Evolutionary conservation across 1,140 invertebrate species (phyloP).

Genomic region (Drosophila auraria): DNA sequence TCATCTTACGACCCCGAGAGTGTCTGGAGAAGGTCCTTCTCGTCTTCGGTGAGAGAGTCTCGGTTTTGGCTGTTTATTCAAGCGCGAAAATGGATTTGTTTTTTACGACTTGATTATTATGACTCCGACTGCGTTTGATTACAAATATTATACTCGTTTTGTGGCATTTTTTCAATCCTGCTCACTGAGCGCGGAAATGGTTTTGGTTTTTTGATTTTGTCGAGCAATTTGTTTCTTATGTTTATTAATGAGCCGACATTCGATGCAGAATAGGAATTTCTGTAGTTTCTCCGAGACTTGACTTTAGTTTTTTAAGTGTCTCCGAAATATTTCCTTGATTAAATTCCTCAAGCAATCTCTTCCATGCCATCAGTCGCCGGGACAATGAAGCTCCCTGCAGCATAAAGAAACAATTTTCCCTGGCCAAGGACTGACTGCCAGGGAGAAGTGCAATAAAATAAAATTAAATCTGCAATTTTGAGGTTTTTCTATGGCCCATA

Average conservation of each 20-base stretch:
- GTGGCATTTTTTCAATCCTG: conserved; percentile 39
- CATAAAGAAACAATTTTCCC: conserved; percentile 78
- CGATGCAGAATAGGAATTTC: conserved; percentile 38
- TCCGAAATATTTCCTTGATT: conserved; percentile 45
- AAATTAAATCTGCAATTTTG: conserved; percentile 84
- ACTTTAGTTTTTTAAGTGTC: conserved; percentile 17
- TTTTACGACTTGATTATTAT: conserved; percentile 84
- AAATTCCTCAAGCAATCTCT: conserved; percentile 33
- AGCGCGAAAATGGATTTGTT: conserved; percentile 83
- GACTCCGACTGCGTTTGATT: conserved; percentile 80
- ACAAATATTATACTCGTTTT: conserved; percentile 69
- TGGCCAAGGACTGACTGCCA: conserved; percentile 18
- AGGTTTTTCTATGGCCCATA: conserved; percentile 71
- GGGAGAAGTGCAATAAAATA: conserved; percentile 75
- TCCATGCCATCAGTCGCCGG: conserved; percentile 43
- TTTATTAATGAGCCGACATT: conserved; percentile 77
- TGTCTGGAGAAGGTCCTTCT: conserved; percentile 28
- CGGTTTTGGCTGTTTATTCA: conserved; percentile 62
- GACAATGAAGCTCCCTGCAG: conserved; percentile 16
- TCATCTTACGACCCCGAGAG: conserved; percentile 36
- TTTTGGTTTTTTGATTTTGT: conserved; percentile 62
- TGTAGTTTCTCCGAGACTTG: neutral
- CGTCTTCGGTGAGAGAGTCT: conserved; percentile 20
- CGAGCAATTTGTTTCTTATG: conserved; percentile 66
- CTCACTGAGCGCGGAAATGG: conserved; percentile 67